Evolutionary conservation across 2,113 vertebrate genomes (phyloP).

Genomic region (Petroica traversi): DNA sequence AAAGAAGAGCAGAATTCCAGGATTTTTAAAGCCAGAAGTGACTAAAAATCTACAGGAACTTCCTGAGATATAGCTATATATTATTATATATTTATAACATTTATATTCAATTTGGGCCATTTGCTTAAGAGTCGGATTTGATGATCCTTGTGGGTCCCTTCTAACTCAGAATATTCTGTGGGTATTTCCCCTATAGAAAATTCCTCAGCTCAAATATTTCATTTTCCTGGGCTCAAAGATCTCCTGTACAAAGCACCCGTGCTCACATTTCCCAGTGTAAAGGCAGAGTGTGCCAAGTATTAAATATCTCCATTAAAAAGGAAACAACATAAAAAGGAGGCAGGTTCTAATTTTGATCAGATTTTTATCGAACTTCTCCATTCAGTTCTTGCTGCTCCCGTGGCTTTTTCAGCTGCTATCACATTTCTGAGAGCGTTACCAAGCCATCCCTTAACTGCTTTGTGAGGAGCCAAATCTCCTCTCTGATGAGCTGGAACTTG

Average conservation of each 20-base stretch:
- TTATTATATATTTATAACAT: not conserved
- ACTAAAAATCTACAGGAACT: not conserved
- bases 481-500: not conserved
- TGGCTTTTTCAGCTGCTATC: not conserved
- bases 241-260: not conserved
- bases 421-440: not conserved
- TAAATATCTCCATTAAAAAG: not conserved
- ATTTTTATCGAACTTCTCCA: not conserved
- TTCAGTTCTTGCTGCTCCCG: not conserved
- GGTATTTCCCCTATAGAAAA: not conserved
- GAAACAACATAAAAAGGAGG: not conserved
- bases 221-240: not conserved
- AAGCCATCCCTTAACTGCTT: not conserved
- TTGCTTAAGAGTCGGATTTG: not conserved
- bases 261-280: not conserved
- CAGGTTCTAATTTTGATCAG: not conserved
- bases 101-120: no score
- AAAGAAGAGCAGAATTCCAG: not conserved
- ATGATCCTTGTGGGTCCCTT: not conserved
- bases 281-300: not conserved
- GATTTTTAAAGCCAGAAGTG: not conserved
- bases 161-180: not conserved
- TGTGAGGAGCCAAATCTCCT: not conserved
- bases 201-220: not conserved
- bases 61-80: not conserved